phyloP scores from a whole-genome alignment of 2,888 invertebrate species.

The Melanostoma scalare region DNA sequence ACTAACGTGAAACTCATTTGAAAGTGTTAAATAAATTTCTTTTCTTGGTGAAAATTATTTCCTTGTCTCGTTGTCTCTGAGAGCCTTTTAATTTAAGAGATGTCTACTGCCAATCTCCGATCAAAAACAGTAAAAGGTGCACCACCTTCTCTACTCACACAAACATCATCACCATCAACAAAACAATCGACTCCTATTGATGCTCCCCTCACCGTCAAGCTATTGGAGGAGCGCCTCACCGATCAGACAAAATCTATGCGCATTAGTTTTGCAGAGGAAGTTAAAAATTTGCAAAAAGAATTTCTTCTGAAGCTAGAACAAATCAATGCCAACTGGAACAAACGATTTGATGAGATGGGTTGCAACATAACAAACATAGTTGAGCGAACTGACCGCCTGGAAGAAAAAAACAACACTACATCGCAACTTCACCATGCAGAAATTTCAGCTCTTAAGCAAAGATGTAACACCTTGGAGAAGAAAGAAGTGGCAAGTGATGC shows the following conservation, averaged over 20 bases:
- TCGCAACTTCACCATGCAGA: background rate
- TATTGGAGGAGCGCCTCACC: background rate
- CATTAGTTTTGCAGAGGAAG: background rate
- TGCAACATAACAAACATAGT: background rate
- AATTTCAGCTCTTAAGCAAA: background rate
- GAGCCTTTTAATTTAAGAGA: background rate
- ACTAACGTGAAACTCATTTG: no score
- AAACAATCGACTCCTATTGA: background rate
- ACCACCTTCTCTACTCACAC: background rate
- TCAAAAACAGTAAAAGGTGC: slow-evolving; percentile 1
- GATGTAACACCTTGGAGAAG: background rate
- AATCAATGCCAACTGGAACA: no score
- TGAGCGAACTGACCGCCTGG: background rate
- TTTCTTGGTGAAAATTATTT: background rate
- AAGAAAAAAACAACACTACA: background rate
- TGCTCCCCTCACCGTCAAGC: slow-evolving; percentile 3
- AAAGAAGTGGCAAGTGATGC: background rate
- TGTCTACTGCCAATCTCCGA: slow-evolving; percentile 2
- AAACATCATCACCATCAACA: background rate
- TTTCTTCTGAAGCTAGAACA: no score
- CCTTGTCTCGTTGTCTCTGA: background rate
- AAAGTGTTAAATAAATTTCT: background rate
- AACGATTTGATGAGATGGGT: background rate
- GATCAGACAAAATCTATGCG: background rate
- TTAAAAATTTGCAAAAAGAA: background rate